Percentiles rank a stretch among this genome's conserved stretches.
Conservation (phyloP, 2,797 vertebrate genomes). For the Sebastes vulpes region DNA sequence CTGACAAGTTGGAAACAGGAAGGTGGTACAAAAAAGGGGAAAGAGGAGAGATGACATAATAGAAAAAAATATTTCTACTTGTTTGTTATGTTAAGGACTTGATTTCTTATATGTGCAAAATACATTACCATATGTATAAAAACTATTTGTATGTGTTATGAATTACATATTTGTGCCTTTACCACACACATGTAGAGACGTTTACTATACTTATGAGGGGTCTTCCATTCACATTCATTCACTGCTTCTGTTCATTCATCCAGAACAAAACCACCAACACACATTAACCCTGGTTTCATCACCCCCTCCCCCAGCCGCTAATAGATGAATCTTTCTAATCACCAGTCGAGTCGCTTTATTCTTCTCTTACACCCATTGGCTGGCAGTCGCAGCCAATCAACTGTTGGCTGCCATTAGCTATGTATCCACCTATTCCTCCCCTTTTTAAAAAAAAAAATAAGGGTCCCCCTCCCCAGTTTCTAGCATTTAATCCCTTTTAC, state of each 20-base stretch:
- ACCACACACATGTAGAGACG: not conserved
- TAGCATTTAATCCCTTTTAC: conserved; percentile 53
- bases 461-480: conserved; percentile 14
- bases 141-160: not conserved
- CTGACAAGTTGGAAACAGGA: not conserved
- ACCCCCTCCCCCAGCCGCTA: conserved; percentile 77
- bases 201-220: not conserved
- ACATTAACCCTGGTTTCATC: conserved; percentile 25
- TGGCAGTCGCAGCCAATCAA: conserved; percentile 76
- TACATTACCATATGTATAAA: not conserved
- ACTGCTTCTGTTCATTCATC: conserved; percentile 15
- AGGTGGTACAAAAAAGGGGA: not conserved
- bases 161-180: not conserved
- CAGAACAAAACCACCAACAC: conserved; percentile 5
- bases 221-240: conserved; percentile 6
- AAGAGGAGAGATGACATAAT: not conserved
- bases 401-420: conserved; percentile 42
- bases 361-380: conserved; percentile 68
- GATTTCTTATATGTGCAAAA: not conserved
- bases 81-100: conserved; percentile 3
- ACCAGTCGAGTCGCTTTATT: conserved; percentile 81
- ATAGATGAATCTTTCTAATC: conserved; percentile 82
- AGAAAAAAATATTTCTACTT: not conserved
- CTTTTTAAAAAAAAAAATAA: not conserved
- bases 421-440: conserved; percentile 17